Conservation (phyloP, 2,888 invertebrate genomes). For the Drosophila subsilvestris region DNA sequence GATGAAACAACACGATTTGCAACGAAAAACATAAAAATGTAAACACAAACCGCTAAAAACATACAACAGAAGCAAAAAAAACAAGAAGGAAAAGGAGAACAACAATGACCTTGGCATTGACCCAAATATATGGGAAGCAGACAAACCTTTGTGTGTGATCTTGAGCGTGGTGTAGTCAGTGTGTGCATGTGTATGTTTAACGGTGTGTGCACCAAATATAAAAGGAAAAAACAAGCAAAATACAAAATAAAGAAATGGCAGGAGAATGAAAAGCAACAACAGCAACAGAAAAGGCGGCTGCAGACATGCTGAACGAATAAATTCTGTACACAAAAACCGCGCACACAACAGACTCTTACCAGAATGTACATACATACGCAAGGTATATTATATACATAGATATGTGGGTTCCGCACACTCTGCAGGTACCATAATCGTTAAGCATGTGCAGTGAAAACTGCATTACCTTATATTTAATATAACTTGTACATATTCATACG, state of each 20-base stretch:
- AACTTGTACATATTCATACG: neutral
- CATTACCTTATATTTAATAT: neutral
- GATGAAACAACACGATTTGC: slow-evolving; percentile 11
- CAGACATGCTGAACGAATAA: slow-evolving; percentile 68
- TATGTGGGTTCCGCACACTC: neutral
- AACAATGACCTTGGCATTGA: slow-evolving; percentile 61
- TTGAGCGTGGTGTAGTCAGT: slow-evolving; percentile 58
- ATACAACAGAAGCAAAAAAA: slow-evolving; percentile 8
- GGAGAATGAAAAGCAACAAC: slow-evolving; percentile 12
- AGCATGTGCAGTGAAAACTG: neutral
- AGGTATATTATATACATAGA: neutral
- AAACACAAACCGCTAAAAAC: slow-evolving; percentile 39
- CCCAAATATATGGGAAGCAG: slow-evolving; percentile 61
- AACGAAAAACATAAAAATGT: slow-evolving; percentile 29
- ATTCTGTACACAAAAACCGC: slow-evolving; percentile 56
- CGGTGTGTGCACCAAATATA: slow-evolving; percentile 42
- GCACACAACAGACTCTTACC: slow-evolving; percentile 26
- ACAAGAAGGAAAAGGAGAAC: slow-evolving; percentile 40
- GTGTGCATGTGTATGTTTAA: slow-evolving; percentile 54
- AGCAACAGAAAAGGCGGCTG: slow-evolving; percentile 29
- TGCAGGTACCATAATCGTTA: neutral
- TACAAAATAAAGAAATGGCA: slow-evolving; percentile 56
- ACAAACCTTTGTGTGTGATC: slow-evolving; percentile 64
- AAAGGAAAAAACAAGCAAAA: slow-evolving; percentile 51
- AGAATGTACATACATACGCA: neutral